Conservation (phyloP, 1,140 invertebrate species). For the Drosophila azteca region DNA sequence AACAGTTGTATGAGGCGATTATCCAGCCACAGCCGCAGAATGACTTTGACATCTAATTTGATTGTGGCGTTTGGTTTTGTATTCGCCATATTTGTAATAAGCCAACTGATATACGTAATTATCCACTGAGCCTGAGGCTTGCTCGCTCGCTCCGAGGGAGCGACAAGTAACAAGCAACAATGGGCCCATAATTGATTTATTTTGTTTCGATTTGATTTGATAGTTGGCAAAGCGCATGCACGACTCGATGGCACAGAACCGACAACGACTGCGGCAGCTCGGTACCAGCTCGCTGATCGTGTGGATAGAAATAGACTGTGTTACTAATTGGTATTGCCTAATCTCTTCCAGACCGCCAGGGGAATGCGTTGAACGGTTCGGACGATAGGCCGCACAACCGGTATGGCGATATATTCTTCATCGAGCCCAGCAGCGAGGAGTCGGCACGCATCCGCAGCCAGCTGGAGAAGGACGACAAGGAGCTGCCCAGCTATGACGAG, state of each 20-base stretch:
- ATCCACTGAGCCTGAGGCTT: slow-evolving; percentile 1
- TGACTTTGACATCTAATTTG: slow-evolving; percentile 55
- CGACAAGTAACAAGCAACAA: background rate
- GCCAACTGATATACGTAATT: slow-evolving; percentile 65
- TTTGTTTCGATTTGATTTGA: slow-evolving; percentile 23
- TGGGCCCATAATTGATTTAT: slow-evolving; percentile 31
- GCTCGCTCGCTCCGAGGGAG: too few species aligned
- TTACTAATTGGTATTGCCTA: background rate
- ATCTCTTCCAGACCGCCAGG: slow-evolving; percentile 74
- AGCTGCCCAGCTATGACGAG: slow-evolving; percentile 78
- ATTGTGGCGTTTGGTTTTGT: slow-evolving; percentile 56
- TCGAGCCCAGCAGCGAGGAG: slow-evolving; percentile 70
- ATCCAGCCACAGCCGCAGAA: slow-evolving; percentile 44
- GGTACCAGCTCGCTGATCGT: slow-evolving; percentile 12
- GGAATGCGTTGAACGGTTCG: slow-evolving; percentile 52
- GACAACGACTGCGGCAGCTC: slow-evolving; percentile 32
- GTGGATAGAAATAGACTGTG: background rate
- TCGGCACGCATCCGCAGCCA: slow-evolving; percentile 76
- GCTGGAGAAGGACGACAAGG: slow-evolving; percentile 79
- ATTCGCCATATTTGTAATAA: slow-evolving; percentile 44
- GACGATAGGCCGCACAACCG: slow-evolving; percentile 55
- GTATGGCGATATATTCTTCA: slow-evolving; percentile 73
- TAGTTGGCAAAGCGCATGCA: slow-evolving; percentile 71
- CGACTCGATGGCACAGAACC: slow-evolving; percentile 42
- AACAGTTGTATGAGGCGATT: slow-evolving; percentile 22